Conservation (phyloP, 2,888 invertebrate species). For the Phania funesta region DNA sequence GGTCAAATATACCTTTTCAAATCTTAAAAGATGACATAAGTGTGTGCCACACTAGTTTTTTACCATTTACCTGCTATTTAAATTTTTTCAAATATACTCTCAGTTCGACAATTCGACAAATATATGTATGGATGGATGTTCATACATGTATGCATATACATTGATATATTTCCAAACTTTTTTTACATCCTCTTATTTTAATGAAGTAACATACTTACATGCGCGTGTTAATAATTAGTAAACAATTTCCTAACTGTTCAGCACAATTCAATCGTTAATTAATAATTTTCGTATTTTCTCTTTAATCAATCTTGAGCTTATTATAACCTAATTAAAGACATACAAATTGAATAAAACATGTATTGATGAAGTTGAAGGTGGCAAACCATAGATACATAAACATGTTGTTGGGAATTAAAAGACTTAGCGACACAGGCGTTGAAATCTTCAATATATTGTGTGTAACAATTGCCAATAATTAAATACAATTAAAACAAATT, state of each 20-base stretch:
- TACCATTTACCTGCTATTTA: too few relatives aligned
- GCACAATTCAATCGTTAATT: not conserved
- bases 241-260: not conserved
- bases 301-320: constrained; percentile 31
- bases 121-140: too few relatives aligned
- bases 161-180: too few relatives aligned
- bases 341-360: constrained; percentile 7
- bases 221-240: not conserved
- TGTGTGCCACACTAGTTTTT: too few relatives aligned
- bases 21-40: too few relatives aligned
- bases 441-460: constrained; percentile 18
- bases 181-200: not conserved
- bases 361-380: not conserved
- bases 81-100: too few relatives aligned
- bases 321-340: constrained; percentile 39
- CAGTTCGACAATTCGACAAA: too few relatives aligned
- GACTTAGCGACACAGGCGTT: constrained; percentile 5
- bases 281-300: not conserved
- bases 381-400: constrained; percentile 5
- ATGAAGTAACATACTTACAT: not conserved
- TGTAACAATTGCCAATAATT: constrained; percentile 63
- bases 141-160: too few relatives aligned
- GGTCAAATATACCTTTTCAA: too few relatives aligned
- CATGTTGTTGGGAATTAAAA: constrained; percentile 5
- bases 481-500: constrained; percentile 62